phyloP scores from a whole-genome alignment of 2,113 vertebrate genomes.

The Polypterus bichir region DNA sequence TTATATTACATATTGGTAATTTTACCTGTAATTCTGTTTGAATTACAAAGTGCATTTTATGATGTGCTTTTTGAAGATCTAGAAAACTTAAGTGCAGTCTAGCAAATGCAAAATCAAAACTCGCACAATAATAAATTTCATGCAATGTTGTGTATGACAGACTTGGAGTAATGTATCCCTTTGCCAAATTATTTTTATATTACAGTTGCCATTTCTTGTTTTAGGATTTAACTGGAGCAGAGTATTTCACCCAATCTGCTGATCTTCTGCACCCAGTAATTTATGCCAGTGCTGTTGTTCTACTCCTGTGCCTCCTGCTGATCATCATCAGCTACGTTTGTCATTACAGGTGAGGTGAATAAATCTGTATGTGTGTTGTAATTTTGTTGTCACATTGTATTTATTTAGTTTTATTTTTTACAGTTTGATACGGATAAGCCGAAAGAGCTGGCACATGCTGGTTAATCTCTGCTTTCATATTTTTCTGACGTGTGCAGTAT shows the following conservation, averaged over 20 bases:
- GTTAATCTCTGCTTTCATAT: conserved; percentile 87
- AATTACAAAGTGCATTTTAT: no score
- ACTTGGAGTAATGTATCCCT: no score
- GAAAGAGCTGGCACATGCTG: conserved; percentile 94
- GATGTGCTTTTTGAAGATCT: no score
- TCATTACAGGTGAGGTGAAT: conserved; percentile 68
- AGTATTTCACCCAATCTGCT: conserved; percentile 51
- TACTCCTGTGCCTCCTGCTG: conserved; percentile 65
- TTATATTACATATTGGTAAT: no score
- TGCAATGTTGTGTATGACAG: no score
- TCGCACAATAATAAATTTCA: no score
- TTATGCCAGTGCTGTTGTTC: conserved; percentile 68
- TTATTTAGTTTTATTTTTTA: conserved; percentile 8
- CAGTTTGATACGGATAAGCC: conserved; percentile 68
- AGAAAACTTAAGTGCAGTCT: no score
- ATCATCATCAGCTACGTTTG: conserved; percentile 78
- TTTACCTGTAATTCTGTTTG: no score
- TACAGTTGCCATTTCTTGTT: not conserved
- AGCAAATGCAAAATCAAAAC: no score
- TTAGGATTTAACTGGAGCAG: conserved; percentile 74
- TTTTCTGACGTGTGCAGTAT: conserved; percentile 78
- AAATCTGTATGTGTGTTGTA: not conserved
- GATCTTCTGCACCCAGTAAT: conserved; percentile 76
- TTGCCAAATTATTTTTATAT: not conserved
- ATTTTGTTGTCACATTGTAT: no score